A percentile compares a stretch with the other conserved stretches of the same genome.
phyloP scores from a whole-genome alignment of 2,797 vertebrate species.

The Spinibarbus caldwelli region DNA sequence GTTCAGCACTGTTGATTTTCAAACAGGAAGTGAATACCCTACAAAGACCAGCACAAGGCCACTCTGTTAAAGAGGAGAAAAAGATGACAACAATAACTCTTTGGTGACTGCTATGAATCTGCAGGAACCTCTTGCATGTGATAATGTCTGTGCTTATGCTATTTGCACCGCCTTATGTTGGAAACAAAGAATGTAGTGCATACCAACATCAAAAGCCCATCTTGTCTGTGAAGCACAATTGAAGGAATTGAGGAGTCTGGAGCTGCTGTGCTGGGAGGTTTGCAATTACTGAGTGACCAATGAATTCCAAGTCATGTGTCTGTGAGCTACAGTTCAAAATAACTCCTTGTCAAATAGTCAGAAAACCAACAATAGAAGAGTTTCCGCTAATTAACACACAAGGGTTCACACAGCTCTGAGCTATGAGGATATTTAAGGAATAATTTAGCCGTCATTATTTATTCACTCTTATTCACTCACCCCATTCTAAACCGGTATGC shows the following conservation, averaged over 20 bases:
- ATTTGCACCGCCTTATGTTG: background rate
- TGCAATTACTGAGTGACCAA: constrained; percentile 18
- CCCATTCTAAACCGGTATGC: background rate
- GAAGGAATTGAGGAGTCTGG: constrained; percentile 14
- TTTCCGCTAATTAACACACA: background rate
- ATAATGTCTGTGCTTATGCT: background rate
- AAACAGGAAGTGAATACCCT: constrained; percentile 1
- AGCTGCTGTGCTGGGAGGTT: constrained; percentile 9
- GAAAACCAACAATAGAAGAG: background rate
- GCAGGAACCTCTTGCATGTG: constrained; percentile 4
- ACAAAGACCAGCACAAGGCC: background rate
- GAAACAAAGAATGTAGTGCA: background rate
- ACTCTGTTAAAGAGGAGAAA: background rate
- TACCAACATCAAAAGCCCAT: constrained; percentile 14
- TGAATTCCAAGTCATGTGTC: constrained; percentile 15
- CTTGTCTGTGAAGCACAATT: background rate
- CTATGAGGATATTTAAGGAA: background rate
- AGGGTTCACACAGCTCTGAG: background rate
- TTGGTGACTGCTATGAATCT: constrained; percentile 10
- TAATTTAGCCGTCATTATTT: background rate
- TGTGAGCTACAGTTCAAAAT: constrained; percentile 5
- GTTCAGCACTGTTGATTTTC: background rate
- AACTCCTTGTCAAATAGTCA: background rate
- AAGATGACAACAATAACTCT: background rate
- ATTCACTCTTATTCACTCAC: background rate